Conservation (phyloP, 2,888 invertebrate genomes). For the Osmoderma eremita region DNA sequence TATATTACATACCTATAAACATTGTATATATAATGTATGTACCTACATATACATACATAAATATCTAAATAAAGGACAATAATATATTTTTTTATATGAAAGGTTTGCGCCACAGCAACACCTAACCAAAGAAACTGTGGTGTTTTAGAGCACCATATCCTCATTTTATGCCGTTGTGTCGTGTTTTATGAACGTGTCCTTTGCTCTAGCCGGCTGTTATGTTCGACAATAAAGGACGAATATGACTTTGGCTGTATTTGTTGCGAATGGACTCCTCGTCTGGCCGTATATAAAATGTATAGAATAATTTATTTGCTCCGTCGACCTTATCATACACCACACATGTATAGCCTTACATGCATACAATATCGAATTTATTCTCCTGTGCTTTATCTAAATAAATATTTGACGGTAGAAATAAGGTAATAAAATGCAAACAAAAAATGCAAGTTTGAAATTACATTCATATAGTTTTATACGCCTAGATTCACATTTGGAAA, state of each 20-base stretch:
- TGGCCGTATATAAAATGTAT: conserved; percentile 62
- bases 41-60: neutral
- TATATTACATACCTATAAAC: neutral
- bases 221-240: conserved; percentile 57
- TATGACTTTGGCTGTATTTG: conserved; percentile 60
- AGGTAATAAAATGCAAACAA: neutral
- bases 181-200: conserved; percentile 52
- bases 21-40: neutral
- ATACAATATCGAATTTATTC: conserved; percentile 35
- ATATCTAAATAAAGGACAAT: neutral
- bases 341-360: conserved; percentile 39
- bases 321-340: conserved; percentile 46
- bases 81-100: neutral
- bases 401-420: neutral
- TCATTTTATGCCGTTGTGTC: conserved; percentile 54
- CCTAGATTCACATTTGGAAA: no score
- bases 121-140: conserved; percentile 47
- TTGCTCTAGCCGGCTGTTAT: conserved; percentile 51
- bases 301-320: conserved; percentile 61
- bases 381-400: conserved; percentile 11
- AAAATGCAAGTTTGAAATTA: neutral
- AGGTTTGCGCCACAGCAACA: conserved; percentile 43
- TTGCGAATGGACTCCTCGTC: conserved; percentile 53
- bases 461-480: neutral
- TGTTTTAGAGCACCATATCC: conserved; percentile 53